Evolutionary conservation across 1,140 invertebrate genomes (phyloP).

Genomic region (Uloborus diversus): DNA sequence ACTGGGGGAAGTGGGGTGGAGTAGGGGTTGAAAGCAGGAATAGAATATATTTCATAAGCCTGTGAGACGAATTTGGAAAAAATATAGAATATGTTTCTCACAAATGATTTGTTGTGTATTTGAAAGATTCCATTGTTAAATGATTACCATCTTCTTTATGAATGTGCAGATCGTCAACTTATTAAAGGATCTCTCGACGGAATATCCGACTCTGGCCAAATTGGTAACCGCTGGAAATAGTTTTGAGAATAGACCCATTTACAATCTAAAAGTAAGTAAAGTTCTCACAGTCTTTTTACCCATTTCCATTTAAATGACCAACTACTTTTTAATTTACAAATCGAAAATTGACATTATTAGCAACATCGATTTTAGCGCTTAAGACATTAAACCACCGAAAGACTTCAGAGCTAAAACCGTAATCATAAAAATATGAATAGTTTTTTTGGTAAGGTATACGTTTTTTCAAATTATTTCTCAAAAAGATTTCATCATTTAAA

Average conservation of each 20-base stretch:
- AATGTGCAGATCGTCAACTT: background rate
- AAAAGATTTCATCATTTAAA: no score
- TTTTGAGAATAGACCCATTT: conserved; percentile 35
- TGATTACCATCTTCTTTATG: background rate
- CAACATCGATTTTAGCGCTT: no score
- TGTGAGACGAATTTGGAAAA: no score
- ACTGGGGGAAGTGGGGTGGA: no score
- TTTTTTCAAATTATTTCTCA: no score
- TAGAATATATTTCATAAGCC: no score
- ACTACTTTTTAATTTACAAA: background rate
- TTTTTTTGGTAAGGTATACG: background rate
- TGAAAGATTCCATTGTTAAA: background rate
- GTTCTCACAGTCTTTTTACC: no score
- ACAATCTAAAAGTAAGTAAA: conserved; percentile 11
- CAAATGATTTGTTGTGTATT: background rate
- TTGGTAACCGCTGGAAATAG: conserved; percentile 5
- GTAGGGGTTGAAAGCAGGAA: no score
- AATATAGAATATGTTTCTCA: background rate
- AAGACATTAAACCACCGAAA: no score
- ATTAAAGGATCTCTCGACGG: background rate
- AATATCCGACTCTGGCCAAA: conserved; percentile 15
- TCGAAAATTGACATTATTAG: background rate
- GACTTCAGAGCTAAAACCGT: background rate
- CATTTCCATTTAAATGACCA: no score
- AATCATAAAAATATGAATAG: background rate